Percentiles rank a stretch among this genome's conserved stretches.
phyloP scores from a whole-genome alignment of 2,113 vertebrate species.

The Mustela lutreola region DNA sequence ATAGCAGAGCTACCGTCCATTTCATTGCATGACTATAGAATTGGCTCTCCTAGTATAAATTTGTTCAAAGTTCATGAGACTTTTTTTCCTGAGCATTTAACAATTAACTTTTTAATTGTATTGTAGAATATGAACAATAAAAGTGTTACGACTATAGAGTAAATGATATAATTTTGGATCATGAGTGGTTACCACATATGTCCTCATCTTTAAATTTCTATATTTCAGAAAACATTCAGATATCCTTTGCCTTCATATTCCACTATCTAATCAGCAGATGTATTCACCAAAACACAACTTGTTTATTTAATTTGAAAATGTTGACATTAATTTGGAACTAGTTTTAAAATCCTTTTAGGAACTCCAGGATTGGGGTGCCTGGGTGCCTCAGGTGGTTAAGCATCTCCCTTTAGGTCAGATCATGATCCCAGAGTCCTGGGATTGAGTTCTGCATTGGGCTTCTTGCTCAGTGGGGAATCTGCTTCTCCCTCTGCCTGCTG shows the following conservation, averaged over 20 bases:
- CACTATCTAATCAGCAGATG: slow-evolving; percentile 72
- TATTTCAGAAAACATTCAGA: slow-evolving; percentile 72
- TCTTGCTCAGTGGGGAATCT: no score
- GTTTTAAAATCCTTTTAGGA: slow-evolving; percentile 51
- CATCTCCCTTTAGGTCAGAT: no score
- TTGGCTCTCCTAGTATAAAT: neutral
- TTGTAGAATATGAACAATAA: neutral
- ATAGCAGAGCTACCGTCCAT: slow-evolving; percentile 71
- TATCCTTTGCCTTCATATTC: slow-evolving; percentile 81
- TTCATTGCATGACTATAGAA: slow-evolving; percentile 43
- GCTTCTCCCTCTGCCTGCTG: no score
- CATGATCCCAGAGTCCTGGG: no score
- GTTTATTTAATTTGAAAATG: slow-evolving; percentile 68
- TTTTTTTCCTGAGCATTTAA: slow-evolving; percentile 36
- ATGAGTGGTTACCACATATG: neutral
- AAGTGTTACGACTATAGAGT: neutral
- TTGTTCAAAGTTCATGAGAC: slow-evolving; percentile 21
- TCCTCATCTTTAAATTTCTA: neutral
- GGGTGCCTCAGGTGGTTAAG: no score
- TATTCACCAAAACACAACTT: slow-evolving; percentile 76
- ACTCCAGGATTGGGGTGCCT: neutral
- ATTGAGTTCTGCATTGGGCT: no score
- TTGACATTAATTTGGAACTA: neutral
- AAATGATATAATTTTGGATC: neutral
- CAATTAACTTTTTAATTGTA: neutral